Percentiles rank a stretch among this genome's conserved stretches.
Evolutionary conservation across 2,113 vertebrate species (phyloP).

Genomic region (Phyllostomus hastatus): DNA sequence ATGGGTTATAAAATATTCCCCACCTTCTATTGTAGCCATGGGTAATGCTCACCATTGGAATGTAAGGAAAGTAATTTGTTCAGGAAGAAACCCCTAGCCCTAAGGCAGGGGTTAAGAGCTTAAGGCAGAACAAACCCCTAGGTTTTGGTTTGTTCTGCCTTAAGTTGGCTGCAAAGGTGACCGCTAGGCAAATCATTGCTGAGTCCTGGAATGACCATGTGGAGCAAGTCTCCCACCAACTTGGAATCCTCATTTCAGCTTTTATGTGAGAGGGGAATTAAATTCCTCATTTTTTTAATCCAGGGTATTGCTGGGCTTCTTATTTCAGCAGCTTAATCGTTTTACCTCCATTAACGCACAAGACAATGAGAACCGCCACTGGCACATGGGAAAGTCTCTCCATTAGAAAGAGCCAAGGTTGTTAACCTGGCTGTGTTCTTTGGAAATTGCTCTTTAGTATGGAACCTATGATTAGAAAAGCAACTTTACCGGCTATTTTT

Average conservation of each 20-base stretch:
- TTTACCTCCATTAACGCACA: constrained; percentile 13
- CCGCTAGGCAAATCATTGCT: not conserved
- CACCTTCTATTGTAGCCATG: not conserved
- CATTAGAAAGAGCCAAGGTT: constrained; percentile 45
- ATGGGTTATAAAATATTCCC: not conserved
- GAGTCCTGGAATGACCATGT: not conserved
- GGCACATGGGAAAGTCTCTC: constrained; percentile 58
- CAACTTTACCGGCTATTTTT: constrained; percentile 63
- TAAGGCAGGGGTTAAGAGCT: no score
- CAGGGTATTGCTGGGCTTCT: not conserved
- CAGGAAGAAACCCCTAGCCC: not conserved
- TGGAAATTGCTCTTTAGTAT: constrained; percentile 52
- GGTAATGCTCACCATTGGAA: not conserved
- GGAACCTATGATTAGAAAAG: constrained; percentile 63
- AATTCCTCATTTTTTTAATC: not conserved
- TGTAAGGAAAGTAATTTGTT: not conserved
- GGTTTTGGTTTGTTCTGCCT: not conserved
- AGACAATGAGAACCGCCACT: not conserved
- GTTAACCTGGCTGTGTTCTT: constrained; percentile 51
- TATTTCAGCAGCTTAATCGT: not conserved
- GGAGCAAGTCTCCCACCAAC: not conserved
- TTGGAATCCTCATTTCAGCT: not conserved
- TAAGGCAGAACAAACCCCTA: no score
- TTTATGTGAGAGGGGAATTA: not conserved
- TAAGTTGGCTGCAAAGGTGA: not conserved